A percentile compares a stretch with the other conserved stretches of the same genome.
Conservation (phyloP, 1,140 invertebrate species). For the Trichomalopsis sarcophagae region DNA sequence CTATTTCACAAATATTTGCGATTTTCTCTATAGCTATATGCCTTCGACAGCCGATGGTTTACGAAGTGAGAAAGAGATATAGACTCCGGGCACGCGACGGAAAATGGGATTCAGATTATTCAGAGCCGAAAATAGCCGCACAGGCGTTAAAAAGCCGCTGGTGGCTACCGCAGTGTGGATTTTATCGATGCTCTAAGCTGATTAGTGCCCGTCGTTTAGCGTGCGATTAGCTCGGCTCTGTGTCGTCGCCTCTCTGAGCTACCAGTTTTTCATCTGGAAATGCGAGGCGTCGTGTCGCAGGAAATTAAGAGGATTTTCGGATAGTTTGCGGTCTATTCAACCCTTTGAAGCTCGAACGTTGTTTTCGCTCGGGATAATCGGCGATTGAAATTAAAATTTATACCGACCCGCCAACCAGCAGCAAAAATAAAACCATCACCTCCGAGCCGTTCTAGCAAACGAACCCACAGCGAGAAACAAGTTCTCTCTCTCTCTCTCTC, state of each 20-base stretch:
- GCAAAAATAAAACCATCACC: no score
- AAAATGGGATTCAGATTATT: conserved; percentile 26
- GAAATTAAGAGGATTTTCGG: background rate
- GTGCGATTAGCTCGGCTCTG: conserved; percentile 16
- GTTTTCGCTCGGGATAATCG: no score
- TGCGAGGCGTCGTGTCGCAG: no score
- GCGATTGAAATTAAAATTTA: no score
- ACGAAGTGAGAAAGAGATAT: background rate
- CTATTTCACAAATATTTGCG: no score
- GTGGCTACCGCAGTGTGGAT: background rate
- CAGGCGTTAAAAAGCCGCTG: background rate
- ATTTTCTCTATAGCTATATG: background rate
- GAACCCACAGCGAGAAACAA: no score
- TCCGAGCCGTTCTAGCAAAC: no score
- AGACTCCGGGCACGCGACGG: background rate
- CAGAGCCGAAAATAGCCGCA: background rate
- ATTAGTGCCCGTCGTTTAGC: conserved; percentile 39
- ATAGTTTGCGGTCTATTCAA: background rate
- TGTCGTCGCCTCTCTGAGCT: background rate
- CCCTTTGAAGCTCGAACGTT: no score
- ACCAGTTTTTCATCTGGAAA: no score
- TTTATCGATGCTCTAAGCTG: conserved; percentile 34
- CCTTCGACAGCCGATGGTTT: no score
- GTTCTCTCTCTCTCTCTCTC: no score
- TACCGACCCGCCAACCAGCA: no score